phyloP scores from a whole-genome alignment of 2,797 vertebrate species.

The Amblyraja radiata region DNA sequence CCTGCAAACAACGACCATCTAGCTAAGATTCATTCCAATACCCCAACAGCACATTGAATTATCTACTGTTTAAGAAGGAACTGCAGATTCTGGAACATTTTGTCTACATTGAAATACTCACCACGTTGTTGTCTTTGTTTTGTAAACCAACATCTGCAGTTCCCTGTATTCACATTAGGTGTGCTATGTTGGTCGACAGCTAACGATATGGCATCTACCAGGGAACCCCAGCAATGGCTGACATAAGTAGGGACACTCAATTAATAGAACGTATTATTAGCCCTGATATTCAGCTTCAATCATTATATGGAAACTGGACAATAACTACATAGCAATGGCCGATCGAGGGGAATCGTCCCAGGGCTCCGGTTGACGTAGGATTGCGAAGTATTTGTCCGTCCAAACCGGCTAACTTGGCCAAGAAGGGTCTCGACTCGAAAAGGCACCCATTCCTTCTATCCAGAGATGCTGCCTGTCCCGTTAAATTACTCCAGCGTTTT shows the following conservation, averaged over 20 bases:
- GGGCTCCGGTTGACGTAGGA: not conserved
- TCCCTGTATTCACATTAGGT: too few species aligned
- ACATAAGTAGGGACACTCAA: not conserved
- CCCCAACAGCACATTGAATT: too few species aligned
- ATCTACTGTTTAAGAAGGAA: too few species aligned
- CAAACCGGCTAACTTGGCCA: not conserved
- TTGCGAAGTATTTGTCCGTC: not conserved
- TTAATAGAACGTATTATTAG: not conserved
- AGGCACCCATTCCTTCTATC: too few species aligned
- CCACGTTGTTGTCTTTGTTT: too few species aligned
- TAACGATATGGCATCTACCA: not conserved
- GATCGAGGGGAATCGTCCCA: not conserved
- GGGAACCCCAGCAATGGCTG: not conserved
- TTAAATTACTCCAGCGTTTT: too few species aligned
- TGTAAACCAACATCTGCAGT: too few species aligned
- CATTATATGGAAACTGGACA: not conserved
- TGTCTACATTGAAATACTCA: too few species aligned
- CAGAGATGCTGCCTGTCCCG: too few species aligned
- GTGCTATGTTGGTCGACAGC: not conserved
- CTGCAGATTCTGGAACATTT: too few species aligned
- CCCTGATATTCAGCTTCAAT: not conserved
- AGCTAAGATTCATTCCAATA: not conserved
- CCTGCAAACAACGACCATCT: too few species aligned
- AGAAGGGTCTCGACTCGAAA: too few species aligned
- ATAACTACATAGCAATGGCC: not conserved